Conservation (phyloP, 2,888 invertebrate genomes). For the Leptinotarsa peninsularis region DNA sequence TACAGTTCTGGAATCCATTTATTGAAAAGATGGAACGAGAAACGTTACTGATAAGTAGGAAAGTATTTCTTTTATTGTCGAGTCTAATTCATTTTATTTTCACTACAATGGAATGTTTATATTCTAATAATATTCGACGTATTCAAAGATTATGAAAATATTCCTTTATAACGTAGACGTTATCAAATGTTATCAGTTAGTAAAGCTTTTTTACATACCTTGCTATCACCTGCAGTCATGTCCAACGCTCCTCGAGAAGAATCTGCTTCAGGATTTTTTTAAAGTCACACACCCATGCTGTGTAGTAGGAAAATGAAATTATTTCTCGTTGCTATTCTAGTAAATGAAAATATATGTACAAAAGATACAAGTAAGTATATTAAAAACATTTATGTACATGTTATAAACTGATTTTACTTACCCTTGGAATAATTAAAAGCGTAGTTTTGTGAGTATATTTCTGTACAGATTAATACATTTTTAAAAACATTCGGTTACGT, state of each 20-base stretch:
- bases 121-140: too few species aligned
- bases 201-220: slow-evolving; percentile 24
- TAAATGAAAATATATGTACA: slow-evolving; percentile 19
- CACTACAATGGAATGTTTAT: too few species aligned
- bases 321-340: slow-evolving; percentile 19
- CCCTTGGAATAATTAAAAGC: neutral
- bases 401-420: slow-evolving; percentile 7
- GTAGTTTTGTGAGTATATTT: slow-evolving; percentile 6
- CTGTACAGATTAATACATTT: neutral
- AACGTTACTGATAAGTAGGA: too few species aligned
- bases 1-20: too few species aligned
- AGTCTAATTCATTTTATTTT: too few species aligned
- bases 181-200: slow-evolving; percentile 7
- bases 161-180: neutral
- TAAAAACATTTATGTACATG: slow-evolving; percentile 10
- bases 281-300: slow-evolving; percentile 38
- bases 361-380: neutral
- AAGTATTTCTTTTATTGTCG: too few species aligned
- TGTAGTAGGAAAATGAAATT: slow-evolving; percentile 29
- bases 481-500: slow-evolving; percentile 1
- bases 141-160: neutral
- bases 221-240: slow-evolving; percentile 1
- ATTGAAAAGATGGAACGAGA: too few species aligned
- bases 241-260: slow-evolving; percentile 18
- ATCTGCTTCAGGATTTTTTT: slow-evolving; percentile 19